Percentiles rank a stretch among this genome's conserved stretches.
phyloP scores from a whole-genome alignment of 2,797 vertebrate genomes.

The Phoebastria nigripes region DNA sequence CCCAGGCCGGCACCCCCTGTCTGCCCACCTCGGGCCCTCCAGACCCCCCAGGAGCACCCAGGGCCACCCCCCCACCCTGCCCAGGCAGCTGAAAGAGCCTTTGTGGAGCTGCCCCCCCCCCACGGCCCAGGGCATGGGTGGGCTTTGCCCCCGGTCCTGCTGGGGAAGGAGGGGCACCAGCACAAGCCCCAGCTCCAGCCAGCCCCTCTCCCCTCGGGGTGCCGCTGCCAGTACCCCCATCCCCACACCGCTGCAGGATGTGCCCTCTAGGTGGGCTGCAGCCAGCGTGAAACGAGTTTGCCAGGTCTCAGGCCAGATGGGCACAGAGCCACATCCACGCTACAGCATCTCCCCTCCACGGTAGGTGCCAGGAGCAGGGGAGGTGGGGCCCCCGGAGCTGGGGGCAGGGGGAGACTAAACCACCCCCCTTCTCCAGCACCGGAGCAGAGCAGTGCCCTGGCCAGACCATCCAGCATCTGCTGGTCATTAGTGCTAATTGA shows the following conservation, averaged over 20 bases:
- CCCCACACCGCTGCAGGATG: not conserved
- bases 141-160: not conserved
- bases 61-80: rapidly evolving
- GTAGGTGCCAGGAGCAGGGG: not conserved
- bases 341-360: not conserved
- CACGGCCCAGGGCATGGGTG: rapidly evolving
- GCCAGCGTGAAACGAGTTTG: not conserved
- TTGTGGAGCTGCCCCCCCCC: not conserved
- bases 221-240: not conserved
- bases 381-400: not conserved
- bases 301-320: not conserved
- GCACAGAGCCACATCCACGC: not conserved
- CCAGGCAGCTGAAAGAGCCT: not conserved
- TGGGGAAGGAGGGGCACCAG: not conserved
- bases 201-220: rapidly evolving
- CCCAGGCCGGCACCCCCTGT: not conserved
- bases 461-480: not conserved
- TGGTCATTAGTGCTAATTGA: not conserved
- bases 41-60: not conserved
- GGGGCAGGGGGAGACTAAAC: not conserved
- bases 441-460: not conserved
- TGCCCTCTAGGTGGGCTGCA: not conserved
- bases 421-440: rapidly evolving
- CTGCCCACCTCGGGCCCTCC: not conserved
- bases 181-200: not conserved